phyloP scores from a whole-genome alignment of 2,888 invertebrate species.

The Selenia dentaria region DNA sequence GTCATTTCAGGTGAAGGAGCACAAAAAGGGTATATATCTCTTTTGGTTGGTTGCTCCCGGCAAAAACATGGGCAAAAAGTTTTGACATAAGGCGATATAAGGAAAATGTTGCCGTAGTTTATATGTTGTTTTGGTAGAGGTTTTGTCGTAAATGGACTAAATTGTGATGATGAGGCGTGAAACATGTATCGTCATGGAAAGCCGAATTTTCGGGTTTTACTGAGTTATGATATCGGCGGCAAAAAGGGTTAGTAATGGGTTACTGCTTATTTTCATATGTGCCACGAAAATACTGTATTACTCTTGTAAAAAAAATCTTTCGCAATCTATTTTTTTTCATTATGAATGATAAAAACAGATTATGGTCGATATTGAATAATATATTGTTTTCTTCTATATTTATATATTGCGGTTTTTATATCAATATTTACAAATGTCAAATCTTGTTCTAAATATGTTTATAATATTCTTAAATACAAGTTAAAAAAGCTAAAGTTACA shows the following conservation, averaged over 20 bases:
- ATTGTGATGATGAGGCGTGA: constrained; percentile 20
- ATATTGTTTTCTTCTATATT: too few species aligned
- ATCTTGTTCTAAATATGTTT: too few species aligned
- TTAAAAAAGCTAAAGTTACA: too few species aligned
- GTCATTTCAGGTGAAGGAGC: constrained; percentile 52
- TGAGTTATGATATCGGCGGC: neutral
- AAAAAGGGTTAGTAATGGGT: neutral
- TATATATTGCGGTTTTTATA: too few species aligned
- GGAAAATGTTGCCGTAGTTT: constrained; percentile 46
- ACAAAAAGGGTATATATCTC: constrained; percentile 49
- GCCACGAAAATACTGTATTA: too few species aligned
- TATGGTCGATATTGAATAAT: too few species aligned
- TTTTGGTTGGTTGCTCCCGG: constrained; percentile 47
- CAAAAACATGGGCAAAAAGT: constrained; percentile 63
- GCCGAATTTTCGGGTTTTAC: constrained; percentile 3
- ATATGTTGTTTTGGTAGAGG: constrained; percentile 49
- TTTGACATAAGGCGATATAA: constrained; percentile 53
- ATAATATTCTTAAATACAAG: too few species aligned
- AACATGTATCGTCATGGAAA: constrained; percentile 10
- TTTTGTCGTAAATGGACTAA: constrained; percentile 40
- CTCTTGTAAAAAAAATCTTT: too few species aligned
- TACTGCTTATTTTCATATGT: too few species aligned
- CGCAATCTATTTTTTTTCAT: too few species aligned
- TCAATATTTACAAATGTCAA: too few species aligned
- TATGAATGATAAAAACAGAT: too few species aligned